Percentiles rank a stretch among this genome's conserved stretches.
These are phyloP conservation scores for Leptodactylus fuscus DNA, from an alignment of 2,113 vertebrate genomes.

Conservation along the genomic window DNA sequence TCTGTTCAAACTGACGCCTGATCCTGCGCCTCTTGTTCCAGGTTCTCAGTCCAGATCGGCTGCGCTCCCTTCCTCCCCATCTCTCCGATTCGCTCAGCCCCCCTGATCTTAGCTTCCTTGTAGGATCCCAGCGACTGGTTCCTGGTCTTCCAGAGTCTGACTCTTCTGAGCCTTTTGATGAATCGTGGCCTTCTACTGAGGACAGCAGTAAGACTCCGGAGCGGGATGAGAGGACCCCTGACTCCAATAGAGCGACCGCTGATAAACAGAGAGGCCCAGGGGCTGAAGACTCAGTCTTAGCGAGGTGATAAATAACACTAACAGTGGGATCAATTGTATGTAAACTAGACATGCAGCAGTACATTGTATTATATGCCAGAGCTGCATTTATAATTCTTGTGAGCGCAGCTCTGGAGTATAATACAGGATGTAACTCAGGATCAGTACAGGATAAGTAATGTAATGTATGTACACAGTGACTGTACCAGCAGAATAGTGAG, in stretches of 20 bases:
- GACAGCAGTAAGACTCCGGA: constrained; percentile 58
- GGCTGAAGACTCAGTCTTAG: constrained; percentile 74
- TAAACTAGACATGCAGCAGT: background rate
- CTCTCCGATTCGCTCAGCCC: constrained; percentile 31
- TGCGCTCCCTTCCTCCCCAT: constrained; percentile 29
- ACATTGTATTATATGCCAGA: no score
- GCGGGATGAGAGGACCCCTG: background rate
- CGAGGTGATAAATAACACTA: constrained; percentile 68
- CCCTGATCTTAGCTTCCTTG: constrained; percentile 48
- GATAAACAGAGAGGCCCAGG: background rate
- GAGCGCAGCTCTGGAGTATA: background rate
- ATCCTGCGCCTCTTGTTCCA: constrained; percentile 53
- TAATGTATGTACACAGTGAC: no score
- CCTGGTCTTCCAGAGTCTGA: constrained; percentile 46
- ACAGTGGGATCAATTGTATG: background rate
- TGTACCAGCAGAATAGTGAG: no score
- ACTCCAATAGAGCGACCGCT: background rate
- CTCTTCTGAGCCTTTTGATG: constrained; percentile 68
- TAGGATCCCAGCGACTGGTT: constrained; percentile 33
- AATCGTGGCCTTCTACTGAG: constrained; percentile 78
- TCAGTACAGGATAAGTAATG: no score
- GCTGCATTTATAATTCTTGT: background rate
- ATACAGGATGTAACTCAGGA: background rate
- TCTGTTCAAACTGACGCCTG: no score
- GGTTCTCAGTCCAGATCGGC: constrained; percentile 69